Evolutionary conservation across 2,888 invertebrate species (phyloP), one percentile per base, ranked within the genome.

Genomic region (Erannis defoliaria): DNA sequence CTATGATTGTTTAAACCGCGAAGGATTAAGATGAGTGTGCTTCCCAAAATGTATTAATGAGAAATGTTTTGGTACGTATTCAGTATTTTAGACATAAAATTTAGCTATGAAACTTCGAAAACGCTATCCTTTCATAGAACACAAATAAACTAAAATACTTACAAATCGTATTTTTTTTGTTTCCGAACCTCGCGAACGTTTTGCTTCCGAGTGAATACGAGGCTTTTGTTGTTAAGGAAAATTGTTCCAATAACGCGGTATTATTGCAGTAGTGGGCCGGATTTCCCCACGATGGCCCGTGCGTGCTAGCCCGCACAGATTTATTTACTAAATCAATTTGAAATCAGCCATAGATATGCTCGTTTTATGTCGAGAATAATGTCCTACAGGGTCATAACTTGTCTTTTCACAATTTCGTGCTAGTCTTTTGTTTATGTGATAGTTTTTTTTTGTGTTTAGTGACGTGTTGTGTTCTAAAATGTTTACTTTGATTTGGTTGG

Each of bases 211-310:
- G 12, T 46, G 31, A 46, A 33, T 46, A 19, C 19, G 2, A 9
- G 18, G 31, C 31, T 14, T 46, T 33, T 19, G 8, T 19, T 12
- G n/a, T 33, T 31, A n/a, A 46, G 46, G 46, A 46, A 46, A 46
- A 12, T 18, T 1, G 5, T n/a, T 26, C 9, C 6, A 16, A 21
- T 21, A 21, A 53, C 14, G 2, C 12, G 31, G 51, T 21, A 26
- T 2, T 23, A 16, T 14, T 14, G 16, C 57, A 57, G 57, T 57
- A 33, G 9, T 16, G 2, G 0, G 8, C n/a, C 18, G 51, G 37
- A 18, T 51, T 58, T 51, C 35, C 56, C 56, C 48, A 29, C 51
- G 43, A 58, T 58, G 58, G 1, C 37, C 5, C 51, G 58, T 16
- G 26, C 9, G 5, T 14, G 12, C 8, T 48, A 40, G 14, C 18